Evolutionary conservation across 1,140 invertebrate genomes (phyloP), one percentile per base, ranked within the genome.

Genomic region (Bicyclus anynana): DNA sequence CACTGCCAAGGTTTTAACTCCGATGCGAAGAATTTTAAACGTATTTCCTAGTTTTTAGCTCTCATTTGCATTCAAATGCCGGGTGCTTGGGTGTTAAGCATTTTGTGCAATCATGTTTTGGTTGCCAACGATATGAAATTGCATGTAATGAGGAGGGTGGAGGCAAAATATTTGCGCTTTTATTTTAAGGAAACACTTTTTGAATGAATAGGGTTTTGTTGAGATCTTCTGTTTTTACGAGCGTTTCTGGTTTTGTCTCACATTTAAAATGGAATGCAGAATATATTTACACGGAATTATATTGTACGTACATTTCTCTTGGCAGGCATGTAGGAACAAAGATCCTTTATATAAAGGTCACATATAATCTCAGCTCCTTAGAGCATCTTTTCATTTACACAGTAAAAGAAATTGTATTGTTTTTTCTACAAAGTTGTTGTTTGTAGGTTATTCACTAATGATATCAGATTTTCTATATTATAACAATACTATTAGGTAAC

Each of bases 51-150:
- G 29, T 53, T 64, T 64, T 59, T 51, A 54, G 44, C 62, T 53
- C 49, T 53, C 62, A 59, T 65, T 59, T 60, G 62, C 62, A 58
- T 64, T 64, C 52, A 59, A 59, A 59, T 53, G 51, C 50, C 40
- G 37, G 54, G 50, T 44, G 49, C 47, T 53, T 44, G 60, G 51
- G 54, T 62, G 50, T 62, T 62, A 62, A 62, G 57, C 60, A 62
- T 62, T 62, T 57, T 62, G 49, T 58, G 54, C 49, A 62, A 62
- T 62, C 60, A 53, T 57, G 60, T 62, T 62, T 49, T 53, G 60
- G 58, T 53, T 54, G 53, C 49, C 50, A 58, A 53, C 60, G 52
- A 46, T 63, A 63, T 63, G 54, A 58, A 63, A 63, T 53, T 53
- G 54, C 54, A 57, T 53, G 55, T 63, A 63, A 58, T 53, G 51